Base-by-base conservation (phyloP, 1,140 invertebrate genomes). In the Reticulitermes speratus region DNA sequence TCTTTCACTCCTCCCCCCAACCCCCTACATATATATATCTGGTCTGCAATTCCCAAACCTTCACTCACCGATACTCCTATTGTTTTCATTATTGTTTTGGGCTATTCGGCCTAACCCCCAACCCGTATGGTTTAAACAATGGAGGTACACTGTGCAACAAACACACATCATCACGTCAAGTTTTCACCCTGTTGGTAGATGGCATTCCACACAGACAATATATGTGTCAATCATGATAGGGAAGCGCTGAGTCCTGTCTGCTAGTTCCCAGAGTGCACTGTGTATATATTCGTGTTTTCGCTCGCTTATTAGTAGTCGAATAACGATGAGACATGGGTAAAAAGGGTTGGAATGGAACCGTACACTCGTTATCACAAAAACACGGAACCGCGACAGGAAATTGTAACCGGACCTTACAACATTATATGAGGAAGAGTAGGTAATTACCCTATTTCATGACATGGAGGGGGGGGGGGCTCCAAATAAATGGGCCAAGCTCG, bases 41-140 rank as follows among this genome's bases (percentile, higher is more conserved):
- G 32, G 45, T 44, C 45, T 19, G 84, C 19, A 59, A 48, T 48
- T 32, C 84, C 23, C 45, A 59, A 55, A 55, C 84, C 44, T 59
- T 84, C 84, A 48, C 84, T 59, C 84, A 48, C n/a, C 84, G 25
- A 52, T 45, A 32, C 44, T 55, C 84, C 84, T 84, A 84, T 84
- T 84, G 84, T 84, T 84, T 84, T 84, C 84, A 84, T 69, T 69
- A 84, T 84, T 84, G 45, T 84, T 84, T 84, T 84, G 84, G 84
- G 45, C 83, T 65, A 65, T 65, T 65, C 59, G 59, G 59, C 19
- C 59, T 9, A 65, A 55, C 52, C 52, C 52, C 52, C 52, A 55
- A 7, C 59, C 59, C 19, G 16, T 3, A 69, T n/a, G 25, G 65
- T n/a, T 69, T 69, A 69, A 69, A 69, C 65, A 69, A 69, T 69